phyloP scores from a whole-genome alignment of 2,113 vertebrate genomes.

The Sakesphorus luctuosus region DNA sequence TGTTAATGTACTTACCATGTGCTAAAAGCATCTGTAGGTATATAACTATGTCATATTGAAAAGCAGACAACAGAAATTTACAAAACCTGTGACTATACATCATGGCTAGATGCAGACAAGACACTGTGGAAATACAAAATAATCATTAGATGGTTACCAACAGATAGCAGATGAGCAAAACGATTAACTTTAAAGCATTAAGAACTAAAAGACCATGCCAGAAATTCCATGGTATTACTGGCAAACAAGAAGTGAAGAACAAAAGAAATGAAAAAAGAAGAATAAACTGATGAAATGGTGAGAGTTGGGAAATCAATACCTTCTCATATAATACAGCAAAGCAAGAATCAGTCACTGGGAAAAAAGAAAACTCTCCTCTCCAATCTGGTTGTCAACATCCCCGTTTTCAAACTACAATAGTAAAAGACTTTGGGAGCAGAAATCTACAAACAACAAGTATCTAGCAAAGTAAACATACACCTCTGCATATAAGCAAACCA shows the following conservation, averaged over 20 bases:
- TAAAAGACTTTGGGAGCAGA: not conserved
- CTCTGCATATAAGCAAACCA: not conserved
- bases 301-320: not conserved
- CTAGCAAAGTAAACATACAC: not conserved
- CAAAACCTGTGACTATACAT: not conserved
- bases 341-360: not conserved
- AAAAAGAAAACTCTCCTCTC: not conserved
- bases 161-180: not conserved
- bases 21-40: not conserved
- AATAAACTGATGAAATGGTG: not conserved
- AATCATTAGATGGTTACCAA: not conserved
- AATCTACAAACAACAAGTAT: not conserved
- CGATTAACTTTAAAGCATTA: not conserved
- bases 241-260: not conserved
- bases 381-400: not conserved
- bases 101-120: not conserved
- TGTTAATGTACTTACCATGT: not conserved
- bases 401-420: not conserved
- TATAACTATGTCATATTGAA: not conserved
- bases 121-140: not conserved
- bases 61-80: not conserved
- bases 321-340: not conserved
- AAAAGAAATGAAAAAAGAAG: not conserved
- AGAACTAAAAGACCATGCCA: not conserved
- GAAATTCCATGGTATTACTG: not conserved